Conservation (phyloP, 2,797 vertebrate genomes). For the Mus spretus region DNA sequence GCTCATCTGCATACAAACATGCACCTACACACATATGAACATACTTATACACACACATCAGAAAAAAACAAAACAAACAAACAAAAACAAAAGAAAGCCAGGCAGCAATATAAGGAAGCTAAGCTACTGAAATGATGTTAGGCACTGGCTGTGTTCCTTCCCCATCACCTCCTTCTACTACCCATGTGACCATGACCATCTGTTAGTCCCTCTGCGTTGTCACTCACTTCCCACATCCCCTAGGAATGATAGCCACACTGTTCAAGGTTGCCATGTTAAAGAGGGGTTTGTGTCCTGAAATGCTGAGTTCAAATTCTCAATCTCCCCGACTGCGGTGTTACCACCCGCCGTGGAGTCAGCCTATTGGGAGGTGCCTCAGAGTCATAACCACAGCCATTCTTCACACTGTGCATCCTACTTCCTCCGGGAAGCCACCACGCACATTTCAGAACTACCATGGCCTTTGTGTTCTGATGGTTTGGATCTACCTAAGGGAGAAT, state of each 20-base stretch:
- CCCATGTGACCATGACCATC: not conserved
- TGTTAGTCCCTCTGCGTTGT: not conserved
- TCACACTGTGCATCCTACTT: not conserved
- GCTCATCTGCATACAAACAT: not conserved
- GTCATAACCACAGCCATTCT: not conserved
- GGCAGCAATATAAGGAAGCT: not conserved
- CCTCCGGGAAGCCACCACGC: not conserved
- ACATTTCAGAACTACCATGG: not conserved
- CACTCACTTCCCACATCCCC: not conserved
- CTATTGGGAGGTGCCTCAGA: fast-evolving
- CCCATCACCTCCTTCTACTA: not conserved
- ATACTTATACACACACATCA: not conserved
- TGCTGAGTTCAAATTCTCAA: not conserved
- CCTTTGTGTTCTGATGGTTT: slow-evolving; percentile 40
- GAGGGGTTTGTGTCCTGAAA: not conserved
- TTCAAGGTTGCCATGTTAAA: not conserved
- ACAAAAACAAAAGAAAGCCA: not conserved
- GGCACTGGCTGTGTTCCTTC: not conserved
- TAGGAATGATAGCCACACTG: not conserved
- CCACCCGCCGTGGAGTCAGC: not conserved
- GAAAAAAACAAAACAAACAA: not conserved
- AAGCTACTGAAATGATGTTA: not conserved
- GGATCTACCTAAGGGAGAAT: slow-evolving; percentile 6
- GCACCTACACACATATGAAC: not conserved
- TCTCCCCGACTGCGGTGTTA: not conserved